phyloP scores from a whole-genome alignment of 1,140 invertebrate genomes.

The Prorops nasuta region DNA sequence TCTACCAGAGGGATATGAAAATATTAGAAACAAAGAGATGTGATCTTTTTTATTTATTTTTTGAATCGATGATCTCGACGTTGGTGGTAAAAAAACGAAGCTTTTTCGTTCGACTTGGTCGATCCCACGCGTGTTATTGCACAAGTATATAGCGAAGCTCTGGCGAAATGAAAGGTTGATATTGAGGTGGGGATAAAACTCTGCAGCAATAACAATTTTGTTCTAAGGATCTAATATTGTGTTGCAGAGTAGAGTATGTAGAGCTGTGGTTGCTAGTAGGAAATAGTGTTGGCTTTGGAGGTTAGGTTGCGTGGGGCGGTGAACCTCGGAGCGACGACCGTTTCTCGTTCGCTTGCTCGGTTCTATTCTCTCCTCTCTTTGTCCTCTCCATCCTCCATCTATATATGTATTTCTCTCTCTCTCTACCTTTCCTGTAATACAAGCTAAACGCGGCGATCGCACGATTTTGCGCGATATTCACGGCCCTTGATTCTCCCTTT shows the following conservation, averaged over 20 bases:
- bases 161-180: neutral
- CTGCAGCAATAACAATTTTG: neutral
- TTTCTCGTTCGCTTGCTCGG: neutral
- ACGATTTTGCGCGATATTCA: slow-evolving; percentile 10
- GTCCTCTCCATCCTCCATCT: neutral
- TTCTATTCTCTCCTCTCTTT: neutral
- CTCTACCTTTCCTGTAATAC: neutral
- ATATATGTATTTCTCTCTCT: neutral
- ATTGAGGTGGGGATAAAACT: neutral
- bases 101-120: too few relatives aligned
- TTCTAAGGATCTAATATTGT: slow-evolving; percentile 6
- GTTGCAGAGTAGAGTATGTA: slow-evolving; percentile 13
- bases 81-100: too few relatives aligned
- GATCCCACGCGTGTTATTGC: neutral
- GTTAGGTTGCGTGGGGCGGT: slow-evolving; percentile 19
- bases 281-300: too few relatives aligned
- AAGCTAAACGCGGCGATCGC: neutral
- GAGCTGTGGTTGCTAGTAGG: too few relatives aligned
- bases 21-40: too few relatives aligned
- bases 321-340: slow-evolving; percentile 12
- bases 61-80: too few relatives aligned
- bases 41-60: too few relatives aligned
- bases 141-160: neutral
- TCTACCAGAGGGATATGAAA: too few relatives aligned
- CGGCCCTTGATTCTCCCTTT: too few relatives aligned